phyloP scores from a whole-genome alignment of 1,140 invertebrate species.

The Dysdera silvatica region DNA sequence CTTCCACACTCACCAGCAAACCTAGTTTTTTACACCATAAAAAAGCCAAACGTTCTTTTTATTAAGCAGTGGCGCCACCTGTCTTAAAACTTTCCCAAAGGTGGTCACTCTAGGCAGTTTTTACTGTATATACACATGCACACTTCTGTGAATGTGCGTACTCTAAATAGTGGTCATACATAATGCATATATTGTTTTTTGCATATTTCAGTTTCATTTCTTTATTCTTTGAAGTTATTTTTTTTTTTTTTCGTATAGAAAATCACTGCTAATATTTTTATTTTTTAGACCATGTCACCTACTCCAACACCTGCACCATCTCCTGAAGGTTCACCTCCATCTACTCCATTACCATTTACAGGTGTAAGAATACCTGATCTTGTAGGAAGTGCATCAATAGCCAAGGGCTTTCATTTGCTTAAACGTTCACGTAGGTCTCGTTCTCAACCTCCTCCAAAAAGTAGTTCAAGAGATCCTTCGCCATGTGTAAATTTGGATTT shows the following conservation, averaged over 20 bases:
- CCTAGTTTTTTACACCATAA: too few species aligned
- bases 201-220: too few species aligned
- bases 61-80: too few species aligned
- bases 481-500: conserved; percentile 16
- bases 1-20: too few species aligned
- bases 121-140: too few species aligned
- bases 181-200: too few species aligned
- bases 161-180: too few species aligned
- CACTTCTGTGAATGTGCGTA: too few species aligned
- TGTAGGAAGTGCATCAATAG: conserved; percentile 20
- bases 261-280: neutral
- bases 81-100: too few species aligned
- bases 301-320: conserved; percentile 74
- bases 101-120: too few species aligned
- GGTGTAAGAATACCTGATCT: conserved; percentile 30
- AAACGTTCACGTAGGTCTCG: conserved; percentile 10
- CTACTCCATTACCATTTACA: conserved; percentile 43
- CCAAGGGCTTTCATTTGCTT: conserved; percentile 21
- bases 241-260: neutral
- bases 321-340: conserved; percentile 54
- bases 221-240: too few species aligned
- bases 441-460: conserved; percentile 17
- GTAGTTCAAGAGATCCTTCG: conserved; percentile 6
- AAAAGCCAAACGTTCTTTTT: too few species aligned
- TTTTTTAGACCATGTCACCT: conserved; percentile 50